These are phyloP conservation scores for Danio tinwini DNA, from an alignment of 2,797 vertebrate species.

Conservation along the genomic window DNA sequence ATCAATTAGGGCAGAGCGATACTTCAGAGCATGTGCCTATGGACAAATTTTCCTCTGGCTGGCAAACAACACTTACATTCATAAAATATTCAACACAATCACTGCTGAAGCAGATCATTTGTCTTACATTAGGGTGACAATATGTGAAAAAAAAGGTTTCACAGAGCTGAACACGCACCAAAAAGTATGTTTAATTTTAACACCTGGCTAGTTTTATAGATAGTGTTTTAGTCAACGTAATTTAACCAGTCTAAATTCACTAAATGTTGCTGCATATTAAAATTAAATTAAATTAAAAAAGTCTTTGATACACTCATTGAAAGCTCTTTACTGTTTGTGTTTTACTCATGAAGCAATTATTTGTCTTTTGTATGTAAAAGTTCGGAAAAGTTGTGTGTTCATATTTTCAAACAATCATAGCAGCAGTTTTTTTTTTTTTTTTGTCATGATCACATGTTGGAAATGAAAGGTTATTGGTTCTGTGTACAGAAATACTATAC, in stretches of 20 bases:
- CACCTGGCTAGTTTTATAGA: neutral
- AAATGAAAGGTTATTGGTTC: too few species aligned
- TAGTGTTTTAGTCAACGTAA: neutral
- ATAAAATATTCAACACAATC: slow-evolving; percentile 59
- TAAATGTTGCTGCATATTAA: neutral
- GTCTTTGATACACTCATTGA: too few species aligned
- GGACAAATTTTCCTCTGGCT: slow-evolving; percentile 58
- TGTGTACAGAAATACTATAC: too few species aligned
- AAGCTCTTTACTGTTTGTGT: neutral
- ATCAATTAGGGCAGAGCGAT: slow-evolving; percentile 60
- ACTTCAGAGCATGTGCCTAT: slow-evolving; percentile 51
- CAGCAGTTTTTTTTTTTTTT: too few species aligned
- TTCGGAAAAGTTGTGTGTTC: too few species aligned
- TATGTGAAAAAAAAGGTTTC: slow-evolving; percentile 3
- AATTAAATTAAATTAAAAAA: too few species aligned
- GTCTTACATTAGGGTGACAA: slow-evolving; percentile 33
- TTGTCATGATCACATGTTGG: too few species aligned
- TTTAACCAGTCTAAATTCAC: neutral
- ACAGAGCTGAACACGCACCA: neutral
- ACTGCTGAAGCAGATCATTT: slow-evolving; percentile 21
- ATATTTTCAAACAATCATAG: too few species aligned
- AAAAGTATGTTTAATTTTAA: neutral
- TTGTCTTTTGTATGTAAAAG: too few species aligned
- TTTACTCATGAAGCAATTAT: neutral
- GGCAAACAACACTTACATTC: slow-evolving; percentile 54